Percentiles rank a stretch among this genome's conserved stretches.
These are phyloP conservation scores for Clarias macrocephalus DNA, from an alignment of 2,113 vertebrate genomes.

Conservation along the genomic window DNA sequence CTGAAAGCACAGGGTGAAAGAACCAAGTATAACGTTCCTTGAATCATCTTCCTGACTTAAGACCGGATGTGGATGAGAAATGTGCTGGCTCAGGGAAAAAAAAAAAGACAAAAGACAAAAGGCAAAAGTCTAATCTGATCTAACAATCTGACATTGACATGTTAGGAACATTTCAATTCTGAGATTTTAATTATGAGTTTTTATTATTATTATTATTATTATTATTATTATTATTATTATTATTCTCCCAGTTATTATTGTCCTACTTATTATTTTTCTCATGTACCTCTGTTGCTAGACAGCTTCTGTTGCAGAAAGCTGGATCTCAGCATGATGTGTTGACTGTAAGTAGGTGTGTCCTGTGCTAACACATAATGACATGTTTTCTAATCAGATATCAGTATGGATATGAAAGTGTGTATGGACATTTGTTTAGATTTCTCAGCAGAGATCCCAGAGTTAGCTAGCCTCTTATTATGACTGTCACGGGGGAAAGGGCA, in stretches of 20 bases:
- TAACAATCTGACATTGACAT: neutral
- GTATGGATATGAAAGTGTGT: neutral
- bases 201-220: too few relatives aligned
- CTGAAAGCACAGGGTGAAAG: neutral
- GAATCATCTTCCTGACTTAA: neutral
- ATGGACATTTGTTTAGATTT: neutral
- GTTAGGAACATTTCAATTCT: neutral
- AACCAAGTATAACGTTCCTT: neutral
- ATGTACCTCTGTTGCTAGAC: neutral
- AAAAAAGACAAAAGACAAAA: neutral
- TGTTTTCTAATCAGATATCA: neutral
- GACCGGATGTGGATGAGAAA: conserved; percentile 16
- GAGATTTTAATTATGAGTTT: neutral
- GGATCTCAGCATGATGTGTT: conserved; percentile 10
- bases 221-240: too few relatives aligned
- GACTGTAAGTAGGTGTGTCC: conserved; percentile 44
- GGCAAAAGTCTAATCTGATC: neutral
- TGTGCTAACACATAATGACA: neutral
- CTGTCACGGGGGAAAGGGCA: conserved; percentile 29
- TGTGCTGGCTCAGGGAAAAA: neutral
- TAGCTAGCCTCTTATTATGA: neutral
- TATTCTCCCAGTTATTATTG: neutral
- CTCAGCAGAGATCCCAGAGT: neutral
- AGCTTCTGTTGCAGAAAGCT: neutral
- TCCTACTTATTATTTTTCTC: neutral